Conservation (phyloP, 2,113 vertebrate species). For the Pelmatolapia mariae region DNA sequence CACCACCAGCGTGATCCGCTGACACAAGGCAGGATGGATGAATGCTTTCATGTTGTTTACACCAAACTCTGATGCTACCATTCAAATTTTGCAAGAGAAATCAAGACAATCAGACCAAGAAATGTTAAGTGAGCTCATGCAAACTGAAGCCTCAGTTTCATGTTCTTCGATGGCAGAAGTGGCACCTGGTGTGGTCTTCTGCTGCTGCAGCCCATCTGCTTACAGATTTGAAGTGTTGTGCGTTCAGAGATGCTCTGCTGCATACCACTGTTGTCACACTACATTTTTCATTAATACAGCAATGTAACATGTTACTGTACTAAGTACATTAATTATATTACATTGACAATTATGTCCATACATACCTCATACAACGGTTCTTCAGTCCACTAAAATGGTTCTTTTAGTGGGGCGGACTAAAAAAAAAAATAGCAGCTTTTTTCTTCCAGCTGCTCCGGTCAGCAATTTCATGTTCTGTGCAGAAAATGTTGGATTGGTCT, state of each 20-base stretch:
- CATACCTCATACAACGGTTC: neutral
- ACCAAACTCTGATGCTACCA: neutral
- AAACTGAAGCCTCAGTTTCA: neutral
- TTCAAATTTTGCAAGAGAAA: neutral
- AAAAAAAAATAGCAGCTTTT: neutral
- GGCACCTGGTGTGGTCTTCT: neutral
- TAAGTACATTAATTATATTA: neutral
- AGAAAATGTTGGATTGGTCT: neutral
- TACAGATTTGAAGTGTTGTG: neutral
- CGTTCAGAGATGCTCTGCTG: neutral
- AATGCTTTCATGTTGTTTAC: neutral
- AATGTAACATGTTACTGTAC: neutral
- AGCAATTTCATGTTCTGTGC: neutral
- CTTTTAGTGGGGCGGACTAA: rapidly evolving
- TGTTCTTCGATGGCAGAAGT: neutral
- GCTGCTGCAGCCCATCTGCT: neutral
- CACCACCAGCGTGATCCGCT: neutral
- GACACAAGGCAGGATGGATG: neutral
- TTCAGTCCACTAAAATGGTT: neutral
- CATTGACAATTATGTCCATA: neutral
- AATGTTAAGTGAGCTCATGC: neutral
- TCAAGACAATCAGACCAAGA: neutral
- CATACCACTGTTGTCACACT: neutral
- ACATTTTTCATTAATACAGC: neutral
- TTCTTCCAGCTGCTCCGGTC: rapidly evolving